Evolutionary conservation across 2,888 invertebrate species (phyloP), one percentile per base, ranked within the genome.

Genomic region (Andrena chrysosceles): DNA sequence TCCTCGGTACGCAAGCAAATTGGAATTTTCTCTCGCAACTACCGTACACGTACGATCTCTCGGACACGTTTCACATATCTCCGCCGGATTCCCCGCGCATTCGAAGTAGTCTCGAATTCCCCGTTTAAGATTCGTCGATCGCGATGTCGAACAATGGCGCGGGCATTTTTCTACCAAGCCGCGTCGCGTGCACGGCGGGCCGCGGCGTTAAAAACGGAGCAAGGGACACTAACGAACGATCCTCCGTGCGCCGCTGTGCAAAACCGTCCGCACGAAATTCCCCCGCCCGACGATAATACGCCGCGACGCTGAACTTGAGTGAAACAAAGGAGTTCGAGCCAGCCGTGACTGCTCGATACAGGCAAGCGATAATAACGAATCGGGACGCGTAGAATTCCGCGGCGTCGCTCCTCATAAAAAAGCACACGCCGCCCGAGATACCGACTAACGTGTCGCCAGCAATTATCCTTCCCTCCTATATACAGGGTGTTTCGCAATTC

Each of bases 261-360:
- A 62, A 74, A 62, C 49, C 60, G 73, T 62, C 66, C 35, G 68
- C 68, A 35, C 54, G 75, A 78, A 75, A 75, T 63, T 75, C 73
- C 29, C 48, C 56, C 75, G 68, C 68, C 62, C 54, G 52, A 56
- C 75, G 78, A 78, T 75, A 78, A 78, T 54, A 56, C 54, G 76
- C 33, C 78, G 68, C 78, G 78, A 80, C 71, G 79, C 74, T 64
- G 23, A 64, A 72, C 59, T 33, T 63, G 77, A 81, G 83, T 81
- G 81, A 77, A 81, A 84, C 77, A 84, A 84, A 83, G 76, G 76
- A 76, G 83, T 49, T 76, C 81, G 77, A 73, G 75, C 69, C 78
- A 81, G 85, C 77, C 85, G 66, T 76, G 63, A 73, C 81, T 70
- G 69, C 81, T 72, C 77, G 81, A 84, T 84, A 73, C 83, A 74